These are phyloP conservation scores for Noctua comes DNA, from an alignment of 2,888 invertebrate genomes.

Conservation along the genomic window DNA sequence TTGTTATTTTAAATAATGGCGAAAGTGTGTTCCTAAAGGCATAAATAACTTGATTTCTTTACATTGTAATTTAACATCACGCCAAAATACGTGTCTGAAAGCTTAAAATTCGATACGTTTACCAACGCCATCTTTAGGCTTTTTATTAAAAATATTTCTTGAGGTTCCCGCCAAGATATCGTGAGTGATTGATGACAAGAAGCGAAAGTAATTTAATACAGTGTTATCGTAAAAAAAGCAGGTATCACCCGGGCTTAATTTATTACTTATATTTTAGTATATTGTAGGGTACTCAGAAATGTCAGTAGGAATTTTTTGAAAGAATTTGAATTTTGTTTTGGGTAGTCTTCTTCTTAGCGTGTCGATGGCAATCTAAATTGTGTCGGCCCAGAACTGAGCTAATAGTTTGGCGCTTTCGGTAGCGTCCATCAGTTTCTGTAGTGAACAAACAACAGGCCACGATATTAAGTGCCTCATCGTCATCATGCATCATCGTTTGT, in stretches of 20 bases:
- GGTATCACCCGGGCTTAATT: slow-evolving; percentile 39
- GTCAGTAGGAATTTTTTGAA: background rate
- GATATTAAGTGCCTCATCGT: too few species aligned
- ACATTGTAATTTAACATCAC: slow-evolving; percentile 19
- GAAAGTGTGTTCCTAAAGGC: background rate
- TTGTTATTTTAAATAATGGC: background rate
- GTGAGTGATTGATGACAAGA: slow-evolving; percentile 65
- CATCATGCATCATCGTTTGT: too few species aligned
- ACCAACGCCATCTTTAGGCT: background rate
- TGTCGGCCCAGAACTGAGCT: too few species aligned
- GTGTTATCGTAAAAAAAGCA: slow-evolving; percentile 50
- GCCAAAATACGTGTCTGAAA: slow-evolving; percentile 18
- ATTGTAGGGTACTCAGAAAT: background rate
- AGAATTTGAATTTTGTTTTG: background rate
- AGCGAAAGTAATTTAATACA: slow-evolving; percentile 55
- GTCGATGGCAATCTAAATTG: too few species aligned
- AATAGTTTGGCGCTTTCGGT: too few species aligned
- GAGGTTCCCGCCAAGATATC: slow-evolving; percentile 51
- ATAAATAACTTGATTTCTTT: background rate
- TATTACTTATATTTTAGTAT: slow-evolving; percentile 31
- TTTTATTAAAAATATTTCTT: slow-evolving; percentile 43
- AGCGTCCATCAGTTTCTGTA: too few species aligned
- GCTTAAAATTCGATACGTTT: slow-evolving; percentile 36
- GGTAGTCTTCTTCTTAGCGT: background rate
- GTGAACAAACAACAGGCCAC: too few species aligned